These are phyloP conservation scores for Sarcophaga caerulescens DNA, from an alignment of 2,888 invertebrate species.

Conservation along the genomic window DNA sequence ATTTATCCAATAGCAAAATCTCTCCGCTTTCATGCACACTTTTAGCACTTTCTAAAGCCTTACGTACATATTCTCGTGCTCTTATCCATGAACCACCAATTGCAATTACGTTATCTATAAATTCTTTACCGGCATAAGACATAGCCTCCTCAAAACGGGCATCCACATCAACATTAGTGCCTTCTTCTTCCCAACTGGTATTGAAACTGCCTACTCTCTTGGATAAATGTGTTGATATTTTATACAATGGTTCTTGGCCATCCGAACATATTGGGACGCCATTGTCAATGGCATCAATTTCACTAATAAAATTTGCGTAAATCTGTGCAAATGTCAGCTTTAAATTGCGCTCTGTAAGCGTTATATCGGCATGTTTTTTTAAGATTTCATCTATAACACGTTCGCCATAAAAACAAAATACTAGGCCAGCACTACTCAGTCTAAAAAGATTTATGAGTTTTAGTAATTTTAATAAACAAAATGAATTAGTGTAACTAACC, in stretches of 20 bases:
- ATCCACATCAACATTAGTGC: conserved; percentile 80
- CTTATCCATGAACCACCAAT: conserved; percentile 90
- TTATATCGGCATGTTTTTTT: conserved; percentile 80
- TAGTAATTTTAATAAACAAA: not conserved
- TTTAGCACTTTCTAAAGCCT: conserved; percentile 87
- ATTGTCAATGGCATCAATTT: conserved; percentile 98
- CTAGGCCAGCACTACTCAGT: conserved; percentile 96
- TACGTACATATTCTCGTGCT: conserved; percentile 89
- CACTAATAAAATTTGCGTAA: conserved; percentile 93
- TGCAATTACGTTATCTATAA: conserved; percentile 85
- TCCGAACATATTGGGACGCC: conserved; percentile 92
- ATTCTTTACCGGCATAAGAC: conserved; percentile 89
- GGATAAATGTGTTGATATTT: conserved; percentile 90
- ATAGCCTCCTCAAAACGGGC: conserved; percentile 90
- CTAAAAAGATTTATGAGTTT: conserved; percentile 80
- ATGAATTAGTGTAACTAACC: conserved; percentile 76
- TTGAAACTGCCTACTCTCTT: conserved; percentile 89
- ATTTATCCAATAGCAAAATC: conserved; percentile 87
- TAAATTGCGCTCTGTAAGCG: conserved; percentile 82
- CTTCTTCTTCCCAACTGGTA: conserved; percentile 90
- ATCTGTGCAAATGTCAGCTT: conserved; percentile 86
- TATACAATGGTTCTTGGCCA: conserved; percentile 87
- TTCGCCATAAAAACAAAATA: conserved; percentile 95
- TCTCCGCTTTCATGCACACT: conserved; percentile 89
- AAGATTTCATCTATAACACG: conserved; percentile 86